Conservation (phyloP, 2,888 invertebrate species). For the Rhogogaster chlorosoma region DNA sequence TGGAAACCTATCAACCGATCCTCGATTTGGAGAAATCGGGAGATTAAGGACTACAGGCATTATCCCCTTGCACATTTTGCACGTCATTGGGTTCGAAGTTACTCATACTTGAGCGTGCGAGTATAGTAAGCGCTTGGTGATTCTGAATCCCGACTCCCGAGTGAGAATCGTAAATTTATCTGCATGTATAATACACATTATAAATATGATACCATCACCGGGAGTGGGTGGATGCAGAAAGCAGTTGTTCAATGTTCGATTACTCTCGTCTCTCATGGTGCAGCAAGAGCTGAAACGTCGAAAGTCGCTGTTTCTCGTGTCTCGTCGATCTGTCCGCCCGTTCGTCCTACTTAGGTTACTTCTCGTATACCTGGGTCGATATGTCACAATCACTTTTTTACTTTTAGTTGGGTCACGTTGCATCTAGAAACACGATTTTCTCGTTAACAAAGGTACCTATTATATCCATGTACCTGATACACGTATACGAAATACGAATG, state of each 20-base stretch:
- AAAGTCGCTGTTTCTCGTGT: constrained; percentile 39
- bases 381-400: constrained; percentile 49
- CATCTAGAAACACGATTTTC: constrained; percentile 49
- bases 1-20: constrained; percentile 20
- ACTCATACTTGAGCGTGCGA: constrained; percentile 11
- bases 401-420: constrained; percentile 40
- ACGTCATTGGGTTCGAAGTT: constrained; percentile 15
- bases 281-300: constrained; percentile 33
- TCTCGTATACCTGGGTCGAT: constrained; percentile 37
- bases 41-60: not conserved
- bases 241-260: constrained; percentile 33
- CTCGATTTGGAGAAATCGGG: constrained; percentile 25
- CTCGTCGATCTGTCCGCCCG: constrained; percentile 33
- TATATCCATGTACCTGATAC: constrained; percentile 6
- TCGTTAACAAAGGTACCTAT: constrained; percentile 45
- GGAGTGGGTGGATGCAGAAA: constrained; percentile 37
- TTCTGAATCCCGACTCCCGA: constrained; percentile 10
- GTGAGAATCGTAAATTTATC: constrained; percentile 20
- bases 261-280: constrained; percentile 18
- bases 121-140: constrained; percentile 7
- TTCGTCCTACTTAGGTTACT: constrained; percentile 44
- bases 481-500: constrained; percentile 22
- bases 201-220: constrained; percentile 23
- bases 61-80: not conserved
- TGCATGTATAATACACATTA: constrained; percentile 1